Percentiles rank a stretch among this genome's conserved stretches.
Conservation (phyloP, 2,113 vertebrate species). For the Balaenoptera acutorostrata region DNA sequence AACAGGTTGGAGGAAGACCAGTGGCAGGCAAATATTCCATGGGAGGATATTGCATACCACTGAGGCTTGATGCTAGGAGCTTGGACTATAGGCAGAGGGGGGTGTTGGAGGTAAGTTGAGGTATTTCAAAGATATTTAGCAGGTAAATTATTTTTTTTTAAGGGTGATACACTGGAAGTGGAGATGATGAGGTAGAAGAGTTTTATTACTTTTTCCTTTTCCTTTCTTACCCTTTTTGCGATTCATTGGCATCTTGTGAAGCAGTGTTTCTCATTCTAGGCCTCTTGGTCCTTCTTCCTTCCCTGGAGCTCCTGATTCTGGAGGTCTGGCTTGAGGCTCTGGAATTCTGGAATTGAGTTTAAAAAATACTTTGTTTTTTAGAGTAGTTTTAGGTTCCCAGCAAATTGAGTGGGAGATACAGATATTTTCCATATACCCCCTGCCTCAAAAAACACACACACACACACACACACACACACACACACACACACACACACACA, state of each 20-base stretch:
- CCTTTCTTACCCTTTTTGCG: background rate
- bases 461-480: background rate
- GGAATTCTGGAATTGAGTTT: background rate
- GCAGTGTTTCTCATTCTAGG: background rate
- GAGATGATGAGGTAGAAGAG: background rate
- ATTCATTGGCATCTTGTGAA: background rate
- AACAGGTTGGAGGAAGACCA: background rate
- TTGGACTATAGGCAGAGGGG: background rate
- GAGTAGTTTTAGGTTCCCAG: background rate
- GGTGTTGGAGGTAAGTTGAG: background rate
- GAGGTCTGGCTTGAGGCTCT: background rate
- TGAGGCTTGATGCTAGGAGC: background rate
- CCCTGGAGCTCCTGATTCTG: background rate
- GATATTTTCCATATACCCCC: background rate
- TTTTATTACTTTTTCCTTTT: background rate
- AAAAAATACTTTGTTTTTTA: background rate
- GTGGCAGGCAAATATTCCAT: background rate
- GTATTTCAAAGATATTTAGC: background rate
- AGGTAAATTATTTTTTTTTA: background rate
- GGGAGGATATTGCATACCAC: too few relatives aligned
- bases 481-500: background rate
- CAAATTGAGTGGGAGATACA: background rate
- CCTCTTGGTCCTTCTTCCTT: background rate
- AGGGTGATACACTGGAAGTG: background rate
- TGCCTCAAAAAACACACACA: background rate